These are phyloP conservation scores for Chloroclysta siterata DNA, from an alignment of 2,888 invertebrate species.

Conservation along the genomic window DNA sequence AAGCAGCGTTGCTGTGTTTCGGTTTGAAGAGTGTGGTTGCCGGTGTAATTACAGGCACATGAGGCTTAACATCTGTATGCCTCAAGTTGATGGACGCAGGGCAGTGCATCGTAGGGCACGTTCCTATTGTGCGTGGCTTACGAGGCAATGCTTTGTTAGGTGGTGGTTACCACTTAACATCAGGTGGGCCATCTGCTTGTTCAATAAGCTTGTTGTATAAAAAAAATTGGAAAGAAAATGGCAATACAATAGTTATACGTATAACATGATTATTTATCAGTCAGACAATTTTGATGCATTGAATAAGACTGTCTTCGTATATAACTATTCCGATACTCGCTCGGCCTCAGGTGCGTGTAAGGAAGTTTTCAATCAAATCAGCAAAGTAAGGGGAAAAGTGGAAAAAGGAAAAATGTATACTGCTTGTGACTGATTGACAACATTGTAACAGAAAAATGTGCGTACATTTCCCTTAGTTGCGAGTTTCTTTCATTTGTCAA, in stretches of 20 bases:
- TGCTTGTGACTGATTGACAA: slow-evolving; percentile 79
- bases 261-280: background rate
- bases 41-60: no score
- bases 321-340: slow-evolving; percentile 39
- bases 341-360: slow-evolving; percentile 71
- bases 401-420: slow-evolving; percentile 61
- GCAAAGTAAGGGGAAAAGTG: slow-evolving; percentile 62
- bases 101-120: no score
- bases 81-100: no score
- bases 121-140: no score
- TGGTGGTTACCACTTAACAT: no score
- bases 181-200: no score
- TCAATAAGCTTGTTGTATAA: no score
- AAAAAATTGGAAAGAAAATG: background rate
- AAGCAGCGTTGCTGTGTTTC: no score
- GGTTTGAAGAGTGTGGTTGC: no score
- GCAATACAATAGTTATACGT: slow-evolving; percentile 1
- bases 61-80: no score
- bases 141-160: no score
- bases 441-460: slow-evolving; percentile 63
- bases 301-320: slow-evolving; percentile 16
- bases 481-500: slow-evolving; percentile 63
- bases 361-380: slow-evolving; percentile 83
- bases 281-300: slow-evolving; percentile 29
- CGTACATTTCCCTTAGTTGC: slow-evolving; percentile 56